phyloP scores from a whole-genome alignment of 1,140 invertebrate species.

The Metaphire vulgaris region DNA sequence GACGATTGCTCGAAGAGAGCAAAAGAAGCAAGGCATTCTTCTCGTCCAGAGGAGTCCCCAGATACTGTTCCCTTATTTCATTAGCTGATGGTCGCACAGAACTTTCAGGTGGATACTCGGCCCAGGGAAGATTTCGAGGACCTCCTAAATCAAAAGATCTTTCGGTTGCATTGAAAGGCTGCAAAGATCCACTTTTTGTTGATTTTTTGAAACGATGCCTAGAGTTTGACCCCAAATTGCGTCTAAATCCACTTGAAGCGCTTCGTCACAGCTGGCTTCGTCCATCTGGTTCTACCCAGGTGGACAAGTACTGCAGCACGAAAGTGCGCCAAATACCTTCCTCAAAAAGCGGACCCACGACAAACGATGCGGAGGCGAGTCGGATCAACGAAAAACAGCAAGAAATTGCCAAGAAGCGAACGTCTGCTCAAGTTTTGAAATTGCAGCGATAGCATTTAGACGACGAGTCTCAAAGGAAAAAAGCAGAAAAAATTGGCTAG shows the following conservation, averaged over 20 bases:
- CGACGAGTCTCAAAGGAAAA: too few relatives aligned
- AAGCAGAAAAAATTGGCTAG: too few relatives aligned
- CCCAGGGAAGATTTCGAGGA: conserved; percentile 86
- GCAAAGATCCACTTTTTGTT: conserved; percentile 85
- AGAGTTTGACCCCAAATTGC: conserved; percentile 86
- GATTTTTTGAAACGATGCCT: conserved; percentile 92
- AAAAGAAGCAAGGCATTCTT: conserved; percentile 48
- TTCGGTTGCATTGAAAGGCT: conserved; percentile 81
- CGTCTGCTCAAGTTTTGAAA: background rate
- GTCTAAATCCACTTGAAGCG: conserved; percentile 85
- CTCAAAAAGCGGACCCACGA: background rate
- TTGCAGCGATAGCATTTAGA: background rate
- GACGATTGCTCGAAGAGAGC: conserved; percentile 37
- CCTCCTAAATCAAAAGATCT: conserved; percentile 86
- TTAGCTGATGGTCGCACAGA: conserved; percentile 76
- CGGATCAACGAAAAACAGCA: background rate
- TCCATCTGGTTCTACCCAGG: conserved; percentile 68
- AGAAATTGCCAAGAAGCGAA: background rate
- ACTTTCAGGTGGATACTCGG: conserved; percentile 75
- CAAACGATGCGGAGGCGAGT: background rate
- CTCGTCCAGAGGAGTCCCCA: conserved; percentile 71
- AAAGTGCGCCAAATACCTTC: background rate
- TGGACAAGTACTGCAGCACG: background rate
- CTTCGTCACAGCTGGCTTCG: conserved; percentile 89
- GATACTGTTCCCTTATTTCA: conserved; percentile 87